These are phyloP conservation scores for Anolis sagrei DNA, from an alignment of 2,113 vertebrate species.

Conservation along the genomic window DNA sequence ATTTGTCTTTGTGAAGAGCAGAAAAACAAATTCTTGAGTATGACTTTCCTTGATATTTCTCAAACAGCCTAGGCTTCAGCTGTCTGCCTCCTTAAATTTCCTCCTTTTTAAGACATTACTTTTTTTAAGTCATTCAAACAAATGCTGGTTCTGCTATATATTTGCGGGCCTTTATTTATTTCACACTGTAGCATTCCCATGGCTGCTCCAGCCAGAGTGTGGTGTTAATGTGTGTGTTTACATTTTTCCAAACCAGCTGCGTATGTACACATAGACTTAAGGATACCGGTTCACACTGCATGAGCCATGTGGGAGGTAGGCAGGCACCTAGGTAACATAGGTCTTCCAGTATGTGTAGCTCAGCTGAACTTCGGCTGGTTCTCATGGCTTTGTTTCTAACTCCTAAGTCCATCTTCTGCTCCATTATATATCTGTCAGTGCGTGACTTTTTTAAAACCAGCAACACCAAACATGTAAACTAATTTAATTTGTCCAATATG, in stretches of 20 bases:
- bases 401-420: background rate
- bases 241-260: background rate
- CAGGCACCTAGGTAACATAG: background rate
- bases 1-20: conserved; percentile 15
- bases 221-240: background rate
- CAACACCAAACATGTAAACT: background rate
- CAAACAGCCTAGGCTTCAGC: conserved; percentile 21
- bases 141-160: background rate
- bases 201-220: background rate
- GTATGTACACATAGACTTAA: conserved; percentile 5
- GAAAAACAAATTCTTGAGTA: conserved; percentile 25
- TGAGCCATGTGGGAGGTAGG: background rate
- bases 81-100: conserved; percentile 24
- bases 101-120: background rate
- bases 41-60: background rate
- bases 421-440: no score
- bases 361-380: background rate
- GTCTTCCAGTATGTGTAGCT: background rate
- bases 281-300: background rate
- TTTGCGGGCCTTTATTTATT: background rate
- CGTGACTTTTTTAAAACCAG: background rate
- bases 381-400: background rate
- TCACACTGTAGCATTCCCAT: background rate
- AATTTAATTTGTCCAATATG: background rate
- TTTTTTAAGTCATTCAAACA: background rate